These are phyloP conservation scores for Anoplophora glabripennis DNA, from an alignment of 1,140 invertebrate species.

Conservation along the genomic window DNA sequence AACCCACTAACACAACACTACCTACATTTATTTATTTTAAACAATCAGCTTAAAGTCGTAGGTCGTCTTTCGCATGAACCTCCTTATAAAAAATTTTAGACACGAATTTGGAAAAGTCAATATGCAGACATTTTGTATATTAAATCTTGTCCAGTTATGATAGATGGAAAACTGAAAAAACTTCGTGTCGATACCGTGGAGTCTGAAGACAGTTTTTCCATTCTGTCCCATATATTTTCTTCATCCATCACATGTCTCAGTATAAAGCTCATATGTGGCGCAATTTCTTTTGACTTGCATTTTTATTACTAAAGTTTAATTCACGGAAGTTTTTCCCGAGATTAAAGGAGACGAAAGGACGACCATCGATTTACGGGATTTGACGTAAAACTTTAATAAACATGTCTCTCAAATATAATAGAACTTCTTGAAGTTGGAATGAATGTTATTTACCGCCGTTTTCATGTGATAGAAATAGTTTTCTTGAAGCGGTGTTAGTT, in stretches of 20 bases:
- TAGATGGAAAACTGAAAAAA: conserved; percentile 29
- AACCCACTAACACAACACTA: too few species aligned
- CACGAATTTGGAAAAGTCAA: neutral
- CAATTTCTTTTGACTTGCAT: conserved; percentile 18
- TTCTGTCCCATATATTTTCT: conserved; percentile 19
- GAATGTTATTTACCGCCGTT: too few species aligned
- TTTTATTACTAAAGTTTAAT: conserved; percentile 32
- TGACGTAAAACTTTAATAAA: conserved; percentile 24
- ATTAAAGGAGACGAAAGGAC: conserved; percentile 17
- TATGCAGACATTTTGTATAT: conserved; percentile 32
- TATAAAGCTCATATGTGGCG: conserved; percentile 15
- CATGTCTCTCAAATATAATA: neutral
- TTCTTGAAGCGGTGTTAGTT: too few species aligned
- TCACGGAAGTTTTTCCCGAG: conserved; percentile 3
- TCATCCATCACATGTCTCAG: conserved; percentile 35
- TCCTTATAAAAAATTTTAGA: neutral
- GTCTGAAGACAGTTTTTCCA: conserved; percentile 20
- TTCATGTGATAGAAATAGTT: too few species aligned
- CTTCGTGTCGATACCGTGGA: conserved; percentile 9
- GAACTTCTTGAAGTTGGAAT: too few species aligned
- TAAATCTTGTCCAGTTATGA: conserved; percentile 39
- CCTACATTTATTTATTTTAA: too few species aligned
- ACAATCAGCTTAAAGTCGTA: too few species aligned
- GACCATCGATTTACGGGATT: conserved; percentile 29
- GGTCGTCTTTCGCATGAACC: too few species aligned